These are phyloP conservation scores for Cladopsammia gracilis DNA, from an alignment of 64 coral and sea anemone genomes.

Conservation along the genomic window DNA sequence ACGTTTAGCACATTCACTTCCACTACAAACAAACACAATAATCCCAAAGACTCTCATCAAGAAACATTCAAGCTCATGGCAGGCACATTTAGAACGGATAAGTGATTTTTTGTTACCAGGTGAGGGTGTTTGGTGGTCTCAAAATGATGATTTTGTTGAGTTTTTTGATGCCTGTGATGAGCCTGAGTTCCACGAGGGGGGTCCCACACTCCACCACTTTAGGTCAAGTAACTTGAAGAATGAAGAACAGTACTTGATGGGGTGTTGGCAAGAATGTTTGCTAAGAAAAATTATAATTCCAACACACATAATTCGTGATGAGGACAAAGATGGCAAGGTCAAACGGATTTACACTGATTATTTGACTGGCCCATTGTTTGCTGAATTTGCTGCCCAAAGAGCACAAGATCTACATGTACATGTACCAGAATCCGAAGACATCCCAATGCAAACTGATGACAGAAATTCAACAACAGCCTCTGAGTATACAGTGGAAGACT, in stretches of 20 bases:
- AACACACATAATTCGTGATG: neutral
- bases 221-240: too few relatives aligned
- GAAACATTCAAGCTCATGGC: conserved; percentile 24
- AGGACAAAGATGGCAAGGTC: too few relatives aligned
- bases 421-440: neutral
- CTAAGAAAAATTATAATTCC: neutral
- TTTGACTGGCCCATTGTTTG: too few relatives aligned
- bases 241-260: neutral
- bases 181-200: neutral
- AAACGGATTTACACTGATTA: too few relatives aligned
- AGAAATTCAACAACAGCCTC: too few relatives aligned
- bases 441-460: too few relatives aligned
- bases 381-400: neutral
- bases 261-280: neutral
- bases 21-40: conserved; percentile 24
- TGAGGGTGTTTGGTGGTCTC: conserved; percentile 47
- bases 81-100: conserved; percentile 33
- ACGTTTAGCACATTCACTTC: neutral
- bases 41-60: neutral
- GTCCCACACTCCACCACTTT: too few relatives aligned
- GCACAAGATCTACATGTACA: neutral
- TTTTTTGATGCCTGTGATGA: conserved; percentile 21
- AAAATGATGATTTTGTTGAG: conserved; percentile 3
- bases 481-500: too few relatives aligned
- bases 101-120: conserved; percentile 51